Evolutionary conservation across 2,888 invertebrate genomes (phyloP), one percentile per base, ranked within the genome.

Genomic region (Drosophila pegasa): DNA sequence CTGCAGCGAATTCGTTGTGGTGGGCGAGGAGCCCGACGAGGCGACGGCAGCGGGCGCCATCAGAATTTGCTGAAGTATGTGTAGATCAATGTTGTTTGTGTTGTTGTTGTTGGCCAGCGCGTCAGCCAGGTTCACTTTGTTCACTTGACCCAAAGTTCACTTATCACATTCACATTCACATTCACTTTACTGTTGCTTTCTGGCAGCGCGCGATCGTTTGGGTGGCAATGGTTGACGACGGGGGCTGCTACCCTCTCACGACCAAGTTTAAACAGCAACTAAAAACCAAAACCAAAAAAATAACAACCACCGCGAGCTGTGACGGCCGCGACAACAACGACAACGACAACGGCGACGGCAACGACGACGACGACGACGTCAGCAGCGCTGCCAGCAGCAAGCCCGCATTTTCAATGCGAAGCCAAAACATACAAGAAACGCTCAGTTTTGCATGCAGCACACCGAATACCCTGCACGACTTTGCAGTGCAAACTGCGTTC

Each of bases 201-300:
- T 35, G 68, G 43, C 48, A 54, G 47, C 67, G 45, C 67, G 45
- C 72, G 84, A 79, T 88, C 87, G 62, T 38, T 58, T 59, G 73
- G 64, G 65, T 61, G 71, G 65, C 56, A 56, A 58, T 20, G 61
- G 51, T 40, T 52, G 38, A 68, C 70, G 51, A 78, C 71, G 66
- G 80, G 76, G 86, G 80, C 76, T 68, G 70, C 90, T 91, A 90
- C 91, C 90, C 90, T 90, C 91, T 91, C 90, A 91, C 91, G 88
- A 90, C 91, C 91, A 90, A 90, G 91, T 91, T 91, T 90, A 90
- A 89, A 90, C 90, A 85, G 87, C 88, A 84, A 90, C 90, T 90
- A 90, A 90, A 91, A 89, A 87, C 89, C 87, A 87, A 86, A 77
- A 87, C 75, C 89, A 86, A 89, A 80, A 76, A 84, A 84, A 86